Evolutionary conservation across 1,140 invertebrate genomes (phyloP).

Genomic region (Leucophenga varia): DNA sequence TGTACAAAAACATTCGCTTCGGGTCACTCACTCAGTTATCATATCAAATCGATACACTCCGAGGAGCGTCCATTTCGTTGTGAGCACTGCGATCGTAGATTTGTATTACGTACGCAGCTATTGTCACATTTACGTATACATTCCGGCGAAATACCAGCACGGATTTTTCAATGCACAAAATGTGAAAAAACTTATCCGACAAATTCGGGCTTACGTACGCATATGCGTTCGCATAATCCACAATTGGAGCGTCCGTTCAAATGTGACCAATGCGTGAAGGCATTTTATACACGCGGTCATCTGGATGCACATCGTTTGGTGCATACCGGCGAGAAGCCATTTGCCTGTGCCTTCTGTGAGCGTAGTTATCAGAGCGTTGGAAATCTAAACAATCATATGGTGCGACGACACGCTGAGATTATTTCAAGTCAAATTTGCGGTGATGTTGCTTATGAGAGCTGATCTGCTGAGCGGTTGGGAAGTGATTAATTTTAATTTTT

Average conservation of each 20-base stretch:
- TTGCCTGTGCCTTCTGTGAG: constrained; percentile 31
- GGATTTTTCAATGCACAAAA: constrained; percentile 30
- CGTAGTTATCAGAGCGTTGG: constrained; percentile 47
- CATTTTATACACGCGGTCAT: constrained; percentile 47
- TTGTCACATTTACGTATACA: constrained; percentile 56
- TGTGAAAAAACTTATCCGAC: constrained; percentile 45
- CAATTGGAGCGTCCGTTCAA: constrained; percentile 46
- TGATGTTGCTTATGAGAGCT: no score
- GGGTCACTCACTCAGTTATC: constrained; percentile 44
- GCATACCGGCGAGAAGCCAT: constrained; percentile 48
- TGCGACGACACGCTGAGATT: constrained; percentile 29
- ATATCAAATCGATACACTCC: constrained; percentile 53
- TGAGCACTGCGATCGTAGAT: constrained; percentile 55
- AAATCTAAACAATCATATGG: constrained; percentile 46
- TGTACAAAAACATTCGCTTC: constrained; percentile 44
- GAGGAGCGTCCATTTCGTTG: constrained; percentile 57
- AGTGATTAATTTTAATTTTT: no score
- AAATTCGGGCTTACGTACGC: constrained; percentile 42
- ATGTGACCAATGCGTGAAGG: constrained; percentile 39
- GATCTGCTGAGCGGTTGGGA: no score
- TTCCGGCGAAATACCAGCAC: constrained; percentile 48
- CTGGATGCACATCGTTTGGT: constrained; percentile 40
- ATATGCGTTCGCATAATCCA: constrained; percentile 45
- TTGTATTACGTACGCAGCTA: constrained; percentile 58
- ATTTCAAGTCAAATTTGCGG: constrained; percentile 21